Evolutionary conservation across 2,888 invertebrate genomes (phyloP).

Genomic region (Galerucella nymphaeae): DNA sequence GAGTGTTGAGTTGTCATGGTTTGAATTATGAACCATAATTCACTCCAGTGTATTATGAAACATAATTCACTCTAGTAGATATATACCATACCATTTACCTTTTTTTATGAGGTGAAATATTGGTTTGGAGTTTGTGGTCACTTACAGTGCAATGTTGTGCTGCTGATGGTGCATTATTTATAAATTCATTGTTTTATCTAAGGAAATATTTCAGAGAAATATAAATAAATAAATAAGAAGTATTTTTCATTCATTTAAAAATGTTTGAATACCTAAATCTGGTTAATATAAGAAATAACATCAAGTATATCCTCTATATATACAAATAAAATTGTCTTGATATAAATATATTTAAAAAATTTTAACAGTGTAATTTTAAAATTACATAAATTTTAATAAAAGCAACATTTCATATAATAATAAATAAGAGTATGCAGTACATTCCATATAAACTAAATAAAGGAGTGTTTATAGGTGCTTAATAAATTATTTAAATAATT

Average conservation of each 20-base stretch:
- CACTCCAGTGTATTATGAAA: no score
- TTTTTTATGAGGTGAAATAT: no score
- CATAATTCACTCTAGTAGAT: no score
- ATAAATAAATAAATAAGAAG: not conserved
- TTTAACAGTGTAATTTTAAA: constrained; percentile 7
- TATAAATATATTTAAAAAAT: constrained; percentile 5
- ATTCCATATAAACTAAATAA: not conserved
- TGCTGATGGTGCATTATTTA: no score
- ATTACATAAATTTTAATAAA: constrained; percentile 19
- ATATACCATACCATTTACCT: no score
- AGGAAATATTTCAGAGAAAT: no score
- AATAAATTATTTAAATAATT: not conserved
- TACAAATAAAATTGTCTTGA: not conserved
- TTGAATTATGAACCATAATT: no score
- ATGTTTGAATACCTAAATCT: not conserved
- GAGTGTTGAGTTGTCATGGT: no score
- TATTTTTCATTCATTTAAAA: not conserved
- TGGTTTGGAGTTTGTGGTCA: no score
- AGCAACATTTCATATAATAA: constrained; percentile 3
- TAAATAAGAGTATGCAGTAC: not conserved
- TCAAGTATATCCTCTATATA: not conserved
- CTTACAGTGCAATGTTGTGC: no score
- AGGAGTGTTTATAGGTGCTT: no score
- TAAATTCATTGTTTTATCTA: no score
- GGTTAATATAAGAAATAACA: constrained; percentile 2